These are phyloP conservation scores for Chlorops oryzae DNA, from an alignment of 1,140 invertebrate species.

Conservation along the genomic window DNA sequence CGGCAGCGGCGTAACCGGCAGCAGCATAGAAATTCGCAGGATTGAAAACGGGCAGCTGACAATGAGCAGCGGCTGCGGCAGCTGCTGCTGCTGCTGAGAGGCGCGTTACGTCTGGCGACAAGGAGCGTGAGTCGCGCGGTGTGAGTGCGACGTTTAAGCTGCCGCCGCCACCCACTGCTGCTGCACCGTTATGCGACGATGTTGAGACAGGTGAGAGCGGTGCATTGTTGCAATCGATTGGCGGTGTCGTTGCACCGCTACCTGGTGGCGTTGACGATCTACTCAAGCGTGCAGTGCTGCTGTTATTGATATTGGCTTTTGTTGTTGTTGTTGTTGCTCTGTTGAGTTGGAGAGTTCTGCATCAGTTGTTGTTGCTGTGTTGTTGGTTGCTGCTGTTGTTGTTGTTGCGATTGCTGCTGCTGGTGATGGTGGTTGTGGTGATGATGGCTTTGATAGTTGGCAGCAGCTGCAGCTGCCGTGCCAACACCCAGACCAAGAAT, in stretches of 20 bases:
- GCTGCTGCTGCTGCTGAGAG: slow-evolving; percentile 36
- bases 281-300: slow-evolving; percentile 4
- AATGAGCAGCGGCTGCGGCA: slow-evolving; percentile 41
- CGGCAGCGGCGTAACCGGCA: slow-evolving; percentile 40
- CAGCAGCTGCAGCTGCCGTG: slow-evolving; percentile 31
- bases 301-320: background rate
- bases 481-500: slow-evolving; percentile 72
- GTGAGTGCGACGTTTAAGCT: no score
- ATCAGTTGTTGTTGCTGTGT: slow-evolving; percentile 21
- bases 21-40: slow-evolving; percentile 44
- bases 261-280: slow-evolving; percentile 12
- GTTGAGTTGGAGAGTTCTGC: no score
- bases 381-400: slow-evolving; percentile 18
- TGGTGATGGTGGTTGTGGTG: slow-evolving; percentile 22
- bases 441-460: slow-evolving; percentile 25
- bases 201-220: slow-evolving; percentile 18
- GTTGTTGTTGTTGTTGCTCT: slow-evolving; percentile 21
- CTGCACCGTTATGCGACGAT: slow-evolving; percentile 6
- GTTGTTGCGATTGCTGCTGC: slow-evolving; percentile 18
- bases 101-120: slow-evolving; percentile 40
- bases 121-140: slow-evolving; percentile 34
- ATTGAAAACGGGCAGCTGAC: slow-evolving; percentile 45
- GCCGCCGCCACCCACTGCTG: background rate
- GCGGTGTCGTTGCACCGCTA: slow-evolving; percentile 29
- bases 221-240: slow-evolving; percentile 18